Evolutionary conservation across 92 coral and sea anemone genomes (phyloP).

Genomic region (Galaxea fascicularis): DNA sequence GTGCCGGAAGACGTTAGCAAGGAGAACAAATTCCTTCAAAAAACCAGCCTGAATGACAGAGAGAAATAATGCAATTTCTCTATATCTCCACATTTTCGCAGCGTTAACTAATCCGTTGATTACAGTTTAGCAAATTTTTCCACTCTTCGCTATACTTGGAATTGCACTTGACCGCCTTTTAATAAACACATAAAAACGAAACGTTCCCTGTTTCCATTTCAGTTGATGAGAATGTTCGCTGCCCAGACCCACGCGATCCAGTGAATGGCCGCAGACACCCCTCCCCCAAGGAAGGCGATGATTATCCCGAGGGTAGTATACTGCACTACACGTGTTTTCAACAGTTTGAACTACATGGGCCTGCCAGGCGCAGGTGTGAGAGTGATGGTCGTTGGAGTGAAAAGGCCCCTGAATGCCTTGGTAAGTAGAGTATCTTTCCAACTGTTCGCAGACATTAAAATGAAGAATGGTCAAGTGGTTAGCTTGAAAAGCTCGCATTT

Average conservation of each 20-base stretch:
- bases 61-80: too few species aligned
- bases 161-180: too few species aligned
- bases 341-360: constrained; percentile 71
- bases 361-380: constrained; percentile 62
- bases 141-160: too few species aligned
- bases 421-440: neutral
- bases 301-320: constrained; percentile 69
- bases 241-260: constrained; percentile 93
- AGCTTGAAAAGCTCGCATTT: too few species aligned
- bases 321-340: constrained; percentile 86
- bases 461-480: too few species aligned
- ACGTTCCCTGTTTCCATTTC: neutral
- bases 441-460: too few species aligned
- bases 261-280: constrained; percentile 81
- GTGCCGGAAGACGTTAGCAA: too few species aligned
- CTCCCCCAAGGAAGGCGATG: constrained; percentile 65
- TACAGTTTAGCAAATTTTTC: too few species aligned
- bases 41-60: too few species aligned
- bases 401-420: constrained; percentile 35
- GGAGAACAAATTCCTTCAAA: too few species aligned
- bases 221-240: constrained; percentile 40
- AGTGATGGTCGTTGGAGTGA: constrained; percentile 84
- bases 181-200: neutral
- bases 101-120: too few species aligned
- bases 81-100: too few species aligned